Conservation (phyloP, 1,140 invertebrate species). For the Hermetia illucens region DNA sequence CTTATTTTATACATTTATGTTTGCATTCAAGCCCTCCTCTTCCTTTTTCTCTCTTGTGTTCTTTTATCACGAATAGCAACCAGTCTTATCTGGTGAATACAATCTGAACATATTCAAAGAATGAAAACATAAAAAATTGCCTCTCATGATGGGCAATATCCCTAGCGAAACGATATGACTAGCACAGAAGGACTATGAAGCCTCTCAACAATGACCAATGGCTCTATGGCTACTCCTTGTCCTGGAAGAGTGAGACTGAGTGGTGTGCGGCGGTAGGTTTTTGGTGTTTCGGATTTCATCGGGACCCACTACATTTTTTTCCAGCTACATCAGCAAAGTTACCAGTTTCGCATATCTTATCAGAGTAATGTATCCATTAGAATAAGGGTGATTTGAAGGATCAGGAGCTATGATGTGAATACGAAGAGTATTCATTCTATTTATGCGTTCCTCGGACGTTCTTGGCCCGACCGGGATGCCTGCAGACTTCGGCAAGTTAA, state of each 20-base stretch:
- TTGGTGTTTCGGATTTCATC: not conserved
- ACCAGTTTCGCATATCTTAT: not conserved
- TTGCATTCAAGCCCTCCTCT: not conserved
- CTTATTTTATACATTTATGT: too few species aligned
- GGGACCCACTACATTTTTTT: not conserved
- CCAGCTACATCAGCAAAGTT: not conserved
- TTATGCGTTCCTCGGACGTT: too few species aligned
- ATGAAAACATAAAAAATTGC: slow-evolving; percentile 1
- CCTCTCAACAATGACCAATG: not conserved
- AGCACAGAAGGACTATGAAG: too few species aligned
- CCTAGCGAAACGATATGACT: too few species aligned
- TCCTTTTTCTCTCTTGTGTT: too few species aligned
- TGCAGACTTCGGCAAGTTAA: too few species aligned
- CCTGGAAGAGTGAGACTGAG: not conserved
- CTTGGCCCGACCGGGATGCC: too few species aligned
- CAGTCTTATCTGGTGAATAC: not conserved
- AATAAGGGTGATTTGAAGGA: not conserved
- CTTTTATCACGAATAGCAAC: too few species aligned
- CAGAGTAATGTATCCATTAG: not conserved
- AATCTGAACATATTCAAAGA: not conserved
- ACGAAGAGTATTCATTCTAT: too few species aligned
- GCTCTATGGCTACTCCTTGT: not conserved
- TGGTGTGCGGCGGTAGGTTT: not conserved
- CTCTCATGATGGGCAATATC: not conserved
- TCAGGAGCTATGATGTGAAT: not conserved